Evolutionary conservation across 2,113 vertebrate species (phyloP).

Genomic region (Pelodiscus sinensis): DNA sequence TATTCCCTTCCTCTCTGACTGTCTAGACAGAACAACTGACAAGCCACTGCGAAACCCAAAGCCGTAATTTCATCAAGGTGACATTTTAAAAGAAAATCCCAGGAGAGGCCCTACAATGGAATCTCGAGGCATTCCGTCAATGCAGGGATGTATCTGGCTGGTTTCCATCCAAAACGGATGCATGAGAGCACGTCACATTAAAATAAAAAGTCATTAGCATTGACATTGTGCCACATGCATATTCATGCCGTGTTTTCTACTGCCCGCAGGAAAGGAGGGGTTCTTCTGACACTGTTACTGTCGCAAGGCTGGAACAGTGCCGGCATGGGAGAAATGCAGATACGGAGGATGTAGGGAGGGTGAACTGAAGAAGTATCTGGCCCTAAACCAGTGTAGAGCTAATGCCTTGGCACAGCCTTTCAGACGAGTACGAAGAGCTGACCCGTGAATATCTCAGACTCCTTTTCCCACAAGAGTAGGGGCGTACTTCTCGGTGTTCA

Average conservation of each 20-base stretch:
- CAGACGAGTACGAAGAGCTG: background rate
- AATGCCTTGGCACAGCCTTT: background rate
- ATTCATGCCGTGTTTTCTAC: background rate
- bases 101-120: background rate
- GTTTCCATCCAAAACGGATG: background rate
- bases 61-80: accelerated
- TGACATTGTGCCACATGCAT: background rate
- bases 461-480: background rate
- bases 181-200: background rate
- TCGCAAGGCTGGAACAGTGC: accelerated
- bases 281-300: background rate
- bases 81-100: background rate
- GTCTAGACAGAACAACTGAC: background rate
- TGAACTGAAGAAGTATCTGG: background rate
- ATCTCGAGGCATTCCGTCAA: accelerated
- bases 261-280: accelerated
- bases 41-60: background rate
- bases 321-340: background rate
- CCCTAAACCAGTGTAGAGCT: background rate
- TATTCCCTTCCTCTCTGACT: background rate
- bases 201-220: background rate
- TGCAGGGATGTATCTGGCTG: no score
- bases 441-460: accelerated
- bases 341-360: background rate
- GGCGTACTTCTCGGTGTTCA: accelerated